Conservation (phyloP, 2,888 invertebrate species). For the Ennomos quercinarius region DNA sequence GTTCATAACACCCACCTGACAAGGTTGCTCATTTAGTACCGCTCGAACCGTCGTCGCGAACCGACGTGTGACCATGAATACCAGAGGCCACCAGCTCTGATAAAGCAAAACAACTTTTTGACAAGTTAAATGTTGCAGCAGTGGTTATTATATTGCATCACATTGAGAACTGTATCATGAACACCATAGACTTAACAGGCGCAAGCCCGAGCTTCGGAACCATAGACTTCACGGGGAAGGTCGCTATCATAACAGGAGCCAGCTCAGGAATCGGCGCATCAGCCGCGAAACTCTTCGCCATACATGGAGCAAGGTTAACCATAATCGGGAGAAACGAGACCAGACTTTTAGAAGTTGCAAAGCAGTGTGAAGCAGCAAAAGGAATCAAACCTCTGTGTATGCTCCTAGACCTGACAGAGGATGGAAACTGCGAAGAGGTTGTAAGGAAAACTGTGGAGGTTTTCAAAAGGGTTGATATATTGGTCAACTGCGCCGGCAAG, state of each 20-base stretch:
- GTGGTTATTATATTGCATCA: too few species aligned
- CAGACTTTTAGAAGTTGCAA: constrained; percentile 55
- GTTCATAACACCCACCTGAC: constrained; percentile 16
- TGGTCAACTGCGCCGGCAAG: constrained; percentile 67
- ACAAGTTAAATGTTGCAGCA: too few species aligned
- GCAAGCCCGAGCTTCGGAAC: constrained; percentile 1
- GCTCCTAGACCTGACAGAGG: constrained; percentile 55
- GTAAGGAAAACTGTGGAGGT: constrained; percentile 59
- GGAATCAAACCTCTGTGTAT: constrained; percentile 57
- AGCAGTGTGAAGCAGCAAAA: constrained; percentile 50
- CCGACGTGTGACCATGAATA: constrained; percentile 5
- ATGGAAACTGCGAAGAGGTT: constrained; percentile 59
- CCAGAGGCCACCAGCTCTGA: not conserved
- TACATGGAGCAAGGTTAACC: constrained; percentile 56
- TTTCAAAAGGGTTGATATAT: constrained; percentile 57
- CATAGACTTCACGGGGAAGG: constrained; percentile 63
- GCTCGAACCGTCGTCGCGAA: constrained; percentile 5
- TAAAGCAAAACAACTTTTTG: too few species aligned
- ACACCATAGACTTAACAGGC: constrained; percentile 4
- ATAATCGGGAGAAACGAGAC: constrained; percentile 63
- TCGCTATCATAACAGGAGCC: constrained; percentile 65
- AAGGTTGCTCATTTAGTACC: constrained; percentile 15
- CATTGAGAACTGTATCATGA: constrained; percentile 3
- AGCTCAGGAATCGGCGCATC: constrained; percentile 71
- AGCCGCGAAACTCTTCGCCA: constrained; percentile 62